These are phyloP conservation scores for Psittacula echo DNA, from an alignment of 2,797 vertebrate species.

Conservation along the genomic window DNA sequence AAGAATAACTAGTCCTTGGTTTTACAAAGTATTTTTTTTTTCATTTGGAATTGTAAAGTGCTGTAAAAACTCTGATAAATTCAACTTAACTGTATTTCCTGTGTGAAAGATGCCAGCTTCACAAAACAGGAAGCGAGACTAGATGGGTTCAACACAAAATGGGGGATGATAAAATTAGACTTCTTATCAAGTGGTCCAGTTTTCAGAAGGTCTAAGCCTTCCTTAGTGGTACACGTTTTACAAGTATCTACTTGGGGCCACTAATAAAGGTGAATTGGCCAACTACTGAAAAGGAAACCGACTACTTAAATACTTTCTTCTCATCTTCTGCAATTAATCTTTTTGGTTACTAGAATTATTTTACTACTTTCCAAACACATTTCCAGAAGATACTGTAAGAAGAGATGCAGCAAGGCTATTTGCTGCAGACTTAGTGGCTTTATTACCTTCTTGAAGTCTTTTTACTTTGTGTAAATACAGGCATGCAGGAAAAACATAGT, in stretches of 20 bases:
- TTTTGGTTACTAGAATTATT: not conserved
- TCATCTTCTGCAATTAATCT: not conserved
- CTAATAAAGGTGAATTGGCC: not conserved
- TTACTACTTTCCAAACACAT: not conserved
- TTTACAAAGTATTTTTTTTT: not conserved
- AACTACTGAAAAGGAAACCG: not conserved
- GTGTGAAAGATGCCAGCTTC: not conserved
- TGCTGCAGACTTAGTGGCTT: not conserved
- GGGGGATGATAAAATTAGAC: not conserved
- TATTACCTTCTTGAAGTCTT: not conserved
- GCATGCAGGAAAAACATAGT: not conserved
- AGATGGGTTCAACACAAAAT: not conserved
- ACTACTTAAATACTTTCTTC: not conserved
- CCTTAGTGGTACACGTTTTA: not conserved
- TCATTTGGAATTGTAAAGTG: not conserved
- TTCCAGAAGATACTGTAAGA: not conserved
- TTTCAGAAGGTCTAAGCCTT: not conserved
- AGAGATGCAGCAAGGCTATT: not conserved
- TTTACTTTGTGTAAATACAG: not conserved
- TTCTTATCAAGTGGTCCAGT: not conserved
- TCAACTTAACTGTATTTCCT: not conserved
- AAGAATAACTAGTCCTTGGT: not conserved
- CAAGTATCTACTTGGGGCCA: not conserved
- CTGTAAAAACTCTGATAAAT: not conserved
- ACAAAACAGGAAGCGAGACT: not conserved